A percentile compares a stretch with the other conserved stretches of the same genome.
Evolutionary conservation across 2,888 invertebrate species (phyloP).

Genomic region (Quadroppia sp.): DNA sequence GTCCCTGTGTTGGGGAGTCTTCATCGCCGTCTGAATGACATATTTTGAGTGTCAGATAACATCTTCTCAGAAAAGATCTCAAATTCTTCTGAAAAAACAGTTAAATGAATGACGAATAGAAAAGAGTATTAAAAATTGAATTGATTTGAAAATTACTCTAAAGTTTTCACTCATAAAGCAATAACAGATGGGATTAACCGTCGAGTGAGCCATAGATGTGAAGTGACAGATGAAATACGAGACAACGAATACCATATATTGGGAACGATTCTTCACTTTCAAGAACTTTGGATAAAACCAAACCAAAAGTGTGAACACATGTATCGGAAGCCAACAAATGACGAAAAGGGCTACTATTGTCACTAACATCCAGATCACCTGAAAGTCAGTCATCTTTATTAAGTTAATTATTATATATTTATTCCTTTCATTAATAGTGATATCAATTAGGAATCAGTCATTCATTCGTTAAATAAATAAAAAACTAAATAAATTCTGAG

Average conservation of each 20-base stretch:
- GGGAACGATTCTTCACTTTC: neutral
- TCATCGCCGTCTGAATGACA: slow-evolving; percentile 2
- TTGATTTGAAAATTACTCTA: slow-evolving; percentile 30
- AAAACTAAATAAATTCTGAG: too few relatives aligned
- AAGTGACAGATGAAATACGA: slow-evolving; percentile 34
- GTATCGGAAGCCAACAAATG: slow-evolving; percentile 41
- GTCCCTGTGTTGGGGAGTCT: slow-evolving; percentile 18
- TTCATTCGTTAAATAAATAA: neutral
- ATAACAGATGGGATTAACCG: slow-evolving; percentile 36
- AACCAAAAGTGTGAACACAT: slow-evolving; percentile 33
- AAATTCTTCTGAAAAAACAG: slow-evolving; percentile 13
- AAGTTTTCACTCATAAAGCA: slow-evolving; percentile 41
- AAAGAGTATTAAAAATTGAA: neutral
- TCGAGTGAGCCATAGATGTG: slow-evolving; percentile 37
- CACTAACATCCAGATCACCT: slow-evolving; percentile 37
- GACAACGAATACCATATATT: neutral
- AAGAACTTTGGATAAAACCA: slow-evolving; percentile 27
- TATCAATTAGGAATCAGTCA: neutral
- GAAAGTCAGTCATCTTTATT: neutral
- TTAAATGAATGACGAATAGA: neutral
- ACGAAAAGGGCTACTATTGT: slow-evolving; percentile 26
- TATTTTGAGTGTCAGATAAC: slow-evolving; percentile 12
- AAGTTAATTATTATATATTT: neutral
- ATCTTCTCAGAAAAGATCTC: slow-evolving; percentile 9
- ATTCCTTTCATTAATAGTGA: too few relatives aligned